phyloP scores from a whole-genome alignment of 2,113 vertebrate genomes.

The Glareola pratincola region DNA sequence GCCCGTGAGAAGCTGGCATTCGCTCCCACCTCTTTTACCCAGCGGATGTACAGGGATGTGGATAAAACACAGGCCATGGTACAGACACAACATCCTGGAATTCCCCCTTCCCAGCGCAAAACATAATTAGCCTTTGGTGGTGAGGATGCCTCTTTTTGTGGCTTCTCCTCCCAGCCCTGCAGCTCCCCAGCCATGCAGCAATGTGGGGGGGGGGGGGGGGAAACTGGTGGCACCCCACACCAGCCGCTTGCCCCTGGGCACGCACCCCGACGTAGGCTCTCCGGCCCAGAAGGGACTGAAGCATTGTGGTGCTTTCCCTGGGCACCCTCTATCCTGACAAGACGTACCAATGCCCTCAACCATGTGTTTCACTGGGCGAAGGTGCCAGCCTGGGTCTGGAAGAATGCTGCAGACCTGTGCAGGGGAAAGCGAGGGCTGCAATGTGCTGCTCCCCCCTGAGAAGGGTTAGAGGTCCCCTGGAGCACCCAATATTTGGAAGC shows the following conservation, averaged over 20 bases:
- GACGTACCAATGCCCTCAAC: neutral
- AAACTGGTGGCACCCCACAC: neutral
- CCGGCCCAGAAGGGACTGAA: neutral
- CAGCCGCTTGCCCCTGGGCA: neutral
- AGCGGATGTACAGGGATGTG: rapidly evolving
- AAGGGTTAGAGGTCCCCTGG: neutral
- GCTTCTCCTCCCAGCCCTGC: neutral
- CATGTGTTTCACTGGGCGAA: neutral
- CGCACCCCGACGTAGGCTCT: neutral
- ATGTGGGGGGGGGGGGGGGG: too few relatives aligned
- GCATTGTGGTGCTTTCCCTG: neutral
- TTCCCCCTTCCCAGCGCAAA: neutral
- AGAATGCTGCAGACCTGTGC: neutral
- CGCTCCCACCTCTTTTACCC: neutral
- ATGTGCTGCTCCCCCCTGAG: neutral
- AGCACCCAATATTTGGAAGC: neutral
- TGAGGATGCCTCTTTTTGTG: neutral
- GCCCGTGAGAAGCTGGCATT: rapidly evolving
- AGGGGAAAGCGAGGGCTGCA: rapidly evolving
- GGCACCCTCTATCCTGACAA: neutral
- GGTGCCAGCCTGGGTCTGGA: neutral
- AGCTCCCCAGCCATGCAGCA: neutral
- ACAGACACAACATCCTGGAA: rapidly evolving
- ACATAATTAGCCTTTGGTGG: neutral
- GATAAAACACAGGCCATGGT: neutral